Conservation (phyloP, 2,888 invertebrate genomes). For the Cheilosia vulpina region DNA sequence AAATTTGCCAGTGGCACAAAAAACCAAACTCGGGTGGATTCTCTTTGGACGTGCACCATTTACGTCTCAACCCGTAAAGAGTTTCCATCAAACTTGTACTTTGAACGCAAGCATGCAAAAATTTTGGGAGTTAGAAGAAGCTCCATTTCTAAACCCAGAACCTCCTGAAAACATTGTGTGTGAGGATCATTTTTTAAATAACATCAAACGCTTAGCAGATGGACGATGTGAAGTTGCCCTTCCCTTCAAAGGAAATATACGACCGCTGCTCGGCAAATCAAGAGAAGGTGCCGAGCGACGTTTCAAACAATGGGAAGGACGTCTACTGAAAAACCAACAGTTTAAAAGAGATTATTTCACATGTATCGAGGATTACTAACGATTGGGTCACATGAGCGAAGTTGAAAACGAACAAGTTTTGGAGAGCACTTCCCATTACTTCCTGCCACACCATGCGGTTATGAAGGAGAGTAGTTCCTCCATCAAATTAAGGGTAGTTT, state of each 20-base stretch:
- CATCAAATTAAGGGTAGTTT: slow-evolving; percentile 51
- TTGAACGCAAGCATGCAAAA: slow-evolving; percentile 5
- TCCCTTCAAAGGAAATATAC: slow-evolving; percentile 36
- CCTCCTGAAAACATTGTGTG: slow-evolving; percentile 32
- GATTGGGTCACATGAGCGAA: slow-evolving; percentile 7
- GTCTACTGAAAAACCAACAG: neutral
- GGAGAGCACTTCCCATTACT: neutral
- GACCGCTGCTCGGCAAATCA: slow-evolving; percentile 26
- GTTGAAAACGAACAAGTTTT: slow-evolving; percentile 1
- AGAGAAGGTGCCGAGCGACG: slow-evolving; percentile 12
- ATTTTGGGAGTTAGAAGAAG: slow-evolving; percentile 52
- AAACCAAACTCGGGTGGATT: slow-evolving; percentile 2
- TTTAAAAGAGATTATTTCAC: neutral
- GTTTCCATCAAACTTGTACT: neutral
- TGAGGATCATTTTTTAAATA: slow-evolving; percentile 26
- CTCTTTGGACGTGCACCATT: neutral
- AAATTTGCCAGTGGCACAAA: slow-evolving; percentile 1
- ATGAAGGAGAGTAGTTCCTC: slow-evolving; percentile 43
- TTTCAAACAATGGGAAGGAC: slow-evolving; percentile 10
- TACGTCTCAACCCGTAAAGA: neutral
- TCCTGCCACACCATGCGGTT: slow-evolving; percentile 20
- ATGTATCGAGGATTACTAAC: slow-evolving; percentile 17
- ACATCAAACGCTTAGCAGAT: slow-evolving; percentile 1
- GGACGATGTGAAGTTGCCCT: slow-evolving; percentile 32
- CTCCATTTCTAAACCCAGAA: neutral